Conservation (phyloP, 2,113 vertebrate genomes). For the Dryoscopus gambensis region DNA sequence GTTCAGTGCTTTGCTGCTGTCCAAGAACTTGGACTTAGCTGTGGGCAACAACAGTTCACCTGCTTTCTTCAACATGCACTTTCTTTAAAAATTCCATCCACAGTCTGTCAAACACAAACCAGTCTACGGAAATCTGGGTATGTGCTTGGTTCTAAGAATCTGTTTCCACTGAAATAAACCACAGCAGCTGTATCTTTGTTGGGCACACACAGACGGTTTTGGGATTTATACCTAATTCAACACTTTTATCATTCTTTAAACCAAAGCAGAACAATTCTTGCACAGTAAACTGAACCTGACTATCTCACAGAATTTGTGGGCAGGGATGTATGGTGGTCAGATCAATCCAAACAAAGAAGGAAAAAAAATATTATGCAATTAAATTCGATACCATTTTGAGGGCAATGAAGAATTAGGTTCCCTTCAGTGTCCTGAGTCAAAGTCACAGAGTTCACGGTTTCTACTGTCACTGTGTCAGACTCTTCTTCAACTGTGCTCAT, state of each 20-base stretch:
- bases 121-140: neutral
- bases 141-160: neutral
- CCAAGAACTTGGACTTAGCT: neutral
- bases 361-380: neutral
- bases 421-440: constrained; percentile 91
- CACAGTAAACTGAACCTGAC: neutral
- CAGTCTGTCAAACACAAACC: neutral
- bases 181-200: neutral
- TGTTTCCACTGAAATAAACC: neutral
- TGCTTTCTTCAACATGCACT: neutral
- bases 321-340: neutral
- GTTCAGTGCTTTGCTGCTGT: neutral
- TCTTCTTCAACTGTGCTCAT: constrained; percentile 93
- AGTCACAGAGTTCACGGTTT: constrained; percentile 88
- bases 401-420: constrained; percentile 92
- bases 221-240: neutral
- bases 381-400: constrained; percentile 78
- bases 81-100: neutral
- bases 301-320: neutral
- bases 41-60: neutral
- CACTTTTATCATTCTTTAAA: neutral
- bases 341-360: neutral
- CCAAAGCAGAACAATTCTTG: neutral
- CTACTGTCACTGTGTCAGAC: constrained; percentile 82
- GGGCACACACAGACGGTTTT: neutral